phyloP scores from a whole-genome alignment of 2,113 vertebrate genomes.

The Paratilapia polleni region DNA sequence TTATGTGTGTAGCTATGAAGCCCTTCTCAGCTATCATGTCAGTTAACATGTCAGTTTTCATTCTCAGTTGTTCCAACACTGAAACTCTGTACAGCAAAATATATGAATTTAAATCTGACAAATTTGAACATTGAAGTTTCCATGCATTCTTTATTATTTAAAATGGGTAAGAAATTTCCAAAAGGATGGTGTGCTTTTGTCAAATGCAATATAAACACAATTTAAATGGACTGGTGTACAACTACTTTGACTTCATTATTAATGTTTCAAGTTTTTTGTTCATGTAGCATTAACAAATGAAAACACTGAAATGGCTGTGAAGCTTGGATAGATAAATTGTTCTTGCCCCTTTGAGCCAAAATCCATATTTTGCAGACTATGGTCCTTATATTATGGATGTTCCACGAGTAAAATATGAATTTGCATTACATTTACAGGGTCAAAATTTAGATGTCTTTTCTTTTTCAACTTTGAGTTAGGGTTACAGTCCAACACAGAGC shows the following conservation, averaged over 20 bases:
- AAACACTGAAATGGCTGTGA: conserved; percentile 7
- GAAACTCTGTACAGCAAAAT: not conserved
- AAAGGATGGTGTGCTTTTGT: not conserved
- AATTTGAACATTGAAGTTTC: not conserved
- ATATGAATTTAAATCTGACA: not conserved
- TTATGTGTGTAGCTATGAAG: no score
- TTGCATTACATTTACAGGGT: not conserved
- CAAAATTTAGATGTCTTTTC: not conserved
- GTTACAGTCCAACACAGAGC: no score
- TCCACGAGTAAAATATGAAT: not conserved
- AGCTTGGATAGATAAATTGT: not conserved
- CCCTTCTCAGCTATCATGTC: no score
- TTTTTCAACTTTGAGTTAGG: not conserved
- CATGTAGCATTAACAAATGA: not conserved
- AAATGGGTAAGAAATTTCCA: no score
- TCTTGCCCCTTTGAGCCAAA: not conserved
- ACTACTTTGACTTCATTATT: not conserved
- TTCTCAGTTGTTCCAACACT: no score
- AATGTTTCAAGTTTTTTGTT: not conserved
- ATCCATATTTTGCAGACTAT: not conserved
- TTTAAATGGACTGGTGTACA: not conserved
- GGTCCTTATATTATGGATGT: not conserved
- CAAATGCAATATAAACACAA: not conserved
- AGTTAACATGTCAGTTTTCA: no score
- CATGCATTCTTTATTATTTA: not conserved